phyloP scores from a whole-genome alignment of 2,888 invertebrate species.

The Parnassius smintheus region DNA sequence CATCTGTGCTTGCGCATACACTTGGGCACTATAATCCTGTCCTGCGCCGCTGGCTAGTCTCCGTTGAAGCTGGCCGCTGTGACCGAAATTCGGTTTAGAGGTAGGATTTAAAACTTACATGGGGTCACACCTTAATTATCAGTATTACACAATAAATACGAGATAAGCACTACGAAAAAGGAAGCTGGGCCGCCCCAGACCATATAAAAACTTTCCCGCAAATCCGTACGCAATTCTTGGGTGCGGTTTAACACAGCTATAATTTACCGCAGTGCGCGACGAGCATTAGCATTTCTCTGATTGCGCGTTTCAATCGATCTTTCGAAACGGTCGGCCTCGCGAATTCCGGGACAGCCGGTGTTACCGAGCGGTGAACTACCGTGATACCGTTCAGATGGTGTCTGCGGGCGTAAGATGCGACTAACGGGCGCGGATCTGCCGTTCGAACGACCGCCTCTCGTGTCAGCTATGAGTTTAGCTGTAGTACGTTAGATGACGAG shows the following conservation, averaged over 20 bases:
- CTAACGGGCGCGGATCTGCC: conserved; percentile 14
- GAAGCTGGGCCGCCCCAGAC: too few relatives aligned
- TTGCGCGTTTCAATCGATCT: conserved; percentile 43
- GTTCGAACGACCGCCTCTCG: conserved; percentile 16
- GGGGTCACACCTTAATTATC: too few relatives aligned
- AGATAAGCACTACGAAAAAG: too few relatives aligned
- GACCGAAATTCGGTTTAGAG: too few relatives aligned
- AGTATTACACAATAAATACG: too few relatives aligned
- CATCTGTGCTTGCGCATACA: too few relatives aligned
- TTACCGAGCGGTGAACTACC: conserved; percentile 47
- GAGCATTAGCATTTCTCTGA: conserved; percentile 39
- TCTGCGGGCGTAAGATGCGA: background rate
- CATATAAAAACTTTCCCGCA: conserved; percentile 12
- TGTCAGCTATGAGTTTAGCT: conserved; percentile 5
- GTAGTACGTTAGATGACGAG: conserved; percentile 3
- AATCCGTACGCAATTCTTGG: conserved; percentile 6
- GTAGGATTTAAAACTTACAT: too few relatives aligned
- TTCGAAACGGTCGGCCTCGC: conserved; percentile 57
- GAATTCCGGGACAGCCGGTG: conserved; percentile 53
- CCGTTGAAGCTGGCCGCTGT: too few relatives aligned
- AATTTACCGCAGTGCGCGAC: conserved; percentile 1
- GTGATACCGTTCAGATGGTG: conserved; percentile 32
- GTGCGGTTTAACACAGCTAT: conserved; percentile 3
- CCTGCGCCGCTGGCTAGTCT: too few relatives aligned
- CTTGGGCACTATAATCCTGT: too few relatives aligned